A percentile compares a stretch with the other conserved stretches of the same genome.
Evolutionary conservation across 2,888 invertebrate genomes (phyloP).

Genomic region (Luperina nickerlii): DNA sequence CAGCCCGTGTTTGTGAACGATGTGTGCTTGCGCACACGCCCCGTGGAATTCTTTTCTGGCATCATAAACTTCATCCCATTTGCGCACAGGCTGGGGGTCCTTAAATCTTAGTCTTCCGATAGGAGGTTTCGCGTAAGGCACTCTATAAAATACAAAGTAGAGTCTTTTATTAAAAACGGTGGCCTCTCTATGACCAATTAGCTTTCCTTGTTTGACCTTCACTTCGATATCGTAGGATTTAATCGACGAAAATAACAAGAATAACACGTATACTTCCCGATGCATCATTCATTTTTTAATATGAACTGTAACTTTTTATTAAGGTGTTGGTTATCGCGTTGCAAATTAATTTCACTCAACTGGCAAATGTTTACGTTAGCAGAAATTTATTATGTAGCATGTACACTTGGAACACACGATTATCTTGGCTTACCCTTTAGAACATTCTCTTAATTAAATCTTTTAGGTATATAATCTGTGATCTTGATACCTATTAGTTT

Average conservation of each 20-base stretch:
- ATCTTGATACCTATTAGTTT: too few species aligned
- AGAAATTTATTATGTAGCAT: constrained; percentile 17
- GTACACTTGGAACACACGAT: background rate
- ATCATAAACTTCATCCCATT: constrained; percentile 90
- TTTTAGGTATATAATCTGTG: background rate
- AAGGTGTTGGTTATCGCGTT: constrained; percentile 44
- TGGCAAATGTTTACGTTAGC: constrained; percentile 71
- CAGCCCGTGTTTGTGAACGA: constrained; percentile 79
- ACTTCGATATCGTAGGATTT: constrained; percentile 74
- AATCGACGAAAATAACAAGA: constrained; percentile 59
- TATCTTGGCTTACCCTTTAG: background rate
- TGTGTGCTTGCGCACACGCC: constrained; percentile 91
- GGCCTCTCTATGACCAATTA: constrained; percentile 75
- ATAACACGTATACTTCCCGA: constrained; percentile 63
- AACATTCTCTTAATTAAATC: background rate
- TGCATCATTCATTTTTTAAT: constrained; percentile 63
- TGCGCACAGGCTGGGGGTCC: constrained; percentile 76
- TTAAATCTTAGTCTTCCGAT: constrained; percentile 81
- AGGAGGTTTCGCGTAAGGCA: constrained; percentile 84
- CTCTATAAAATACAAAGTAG: constrained; percentile 83
- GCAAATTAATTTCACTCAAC: constrained; percentile 69
- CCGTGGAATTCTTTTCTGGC: constrained; percentile 87
- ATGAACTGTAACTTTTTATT: background rate
- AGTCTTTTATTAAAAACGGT: constrained; percentile 77
- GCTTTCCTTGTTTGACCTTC: constrained; percentile 77